Percentiles rank a stretch among this genome's conserved stretches.
phyloP scores from a whole-genome alignment of 2,888 invertebrate genomes.

The Hanleya hanleyi region DNA sequence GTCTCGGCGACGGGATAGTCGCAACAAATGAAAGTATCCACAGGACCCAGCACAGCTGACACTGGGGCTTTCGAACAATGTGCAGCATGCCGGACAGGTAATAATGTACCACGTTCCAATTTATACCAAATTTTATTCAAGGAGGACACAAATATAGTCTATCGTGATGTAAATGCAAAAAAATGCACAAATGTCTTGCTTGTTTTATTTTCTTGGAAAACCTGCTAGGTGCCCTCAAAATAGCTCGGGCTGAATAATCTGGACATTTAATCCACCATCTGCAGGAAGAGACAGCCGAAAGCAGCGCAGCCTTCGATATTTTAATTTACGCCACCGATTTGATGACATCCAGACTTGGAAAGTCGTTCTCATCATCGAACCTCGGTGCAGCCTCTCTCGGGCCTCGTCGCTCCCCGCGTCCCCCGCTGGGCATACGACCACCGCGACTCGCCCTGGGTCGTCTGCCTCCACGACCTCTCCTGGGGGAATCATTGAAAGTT shows the following conservation, averaged over 20 bases:
- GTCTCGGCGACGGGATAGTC: no score
- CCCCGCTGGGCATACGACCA: constrained; percentile 58
- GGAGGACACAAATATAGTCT: constrained; percentile 3
- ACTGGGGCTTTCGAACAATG: background rate
- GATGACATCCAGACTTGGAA: constrained; percentile 86
- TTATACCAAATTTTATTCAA: background rate
- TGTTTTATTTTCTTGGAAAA: no score
- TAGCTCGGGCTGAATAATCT: background rate
- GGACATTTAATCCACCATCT: constrained; percentile 2
- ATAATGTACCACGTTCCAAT: background rate
- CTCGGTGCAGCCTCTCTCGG: constrained; percentile 79
- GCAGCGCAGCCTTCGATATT: background rate
- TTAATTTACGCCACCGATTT: constrained; percentile 59
- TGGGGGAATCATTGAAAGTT: constrained; percentile 70
- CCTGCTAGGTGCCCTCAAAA: background rate
- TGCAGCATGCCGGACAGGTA: background rate
- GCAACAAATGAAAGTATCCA: background rate
- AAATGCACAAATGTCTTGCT: background rate
- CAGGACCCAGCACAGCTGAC: background rate
- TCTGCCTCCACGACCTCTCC: constrained; percentile 55
- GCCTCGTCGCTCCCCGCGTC: constrained; percentile 46
- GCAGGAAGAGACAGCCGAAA: background rate
- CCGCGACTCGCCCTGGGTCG: constrained; percentile 62
- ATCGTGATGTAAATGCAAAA: constrained; percentile 9
- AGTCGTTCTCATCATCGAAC: constrained; percentile 96